Base-by-base conservation (phyloP, 2,113 vertebrate species). In the Puntigrus tetrazona region DNA sequence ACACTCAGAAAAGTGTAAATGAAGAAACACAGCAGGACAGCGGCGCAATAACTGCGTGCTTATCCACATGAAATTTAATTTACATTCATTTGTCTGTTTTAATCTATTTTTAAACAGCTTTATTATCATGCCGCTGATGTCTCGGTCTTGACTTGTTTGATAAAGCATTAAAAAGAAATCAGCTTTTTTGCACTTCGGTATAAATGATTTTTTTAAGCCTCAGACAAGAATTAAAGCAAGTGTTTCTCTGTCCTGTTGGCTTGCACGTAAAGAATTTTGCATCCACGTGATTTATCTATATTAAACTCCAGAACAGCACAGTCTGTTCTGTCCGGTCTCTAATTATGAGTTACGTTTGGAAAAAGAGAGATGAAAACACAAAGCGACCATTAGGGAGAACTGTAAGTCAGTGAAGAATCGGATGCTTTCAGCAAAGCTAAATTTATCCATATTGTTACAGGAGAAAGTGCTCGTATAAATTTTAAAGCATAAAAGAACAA, bases 1-100 rank as follows among this genome's bases (percentile, higher is more conserved):
- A 84, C 57, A 77, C 27, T 36, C 20, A n/a, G 72, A 20, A 59
- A 84, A 76, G 31, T 77, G 57, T 27, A 84, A 65, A 84, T 84
- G 73, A 76, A 36, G 43, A 65, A 84, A 38, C 31, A 4, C 72
- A 61, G 38, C 57, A 63, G 57, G 75, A 38, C 52, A 38, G 31
- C 29, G 8, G 25, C 20, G 59, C 25, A 50, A 36, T 31, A 83
- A 52, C 3, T 34, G 59, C 50, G 43, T 29, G 57, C 72, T 52
- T 61, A 84, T 77, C 31, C 31, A 55, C 36, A 84, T 16, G 72
- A 84, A 55, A 57, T 76, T 57, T n/a, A n/a, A 57, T 57, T 57
- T 57, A 57, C 22, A 14, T 34, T 45, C 1, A 55, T 55, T 76
- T 55, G 47, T n/a, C 74, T 13, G 74, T 52, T 73, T 43, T 78